Evolutionary conservation across 2,888 invertebrate genomes (phyloP).

Genomic region (Plusia festucae): DNA sequence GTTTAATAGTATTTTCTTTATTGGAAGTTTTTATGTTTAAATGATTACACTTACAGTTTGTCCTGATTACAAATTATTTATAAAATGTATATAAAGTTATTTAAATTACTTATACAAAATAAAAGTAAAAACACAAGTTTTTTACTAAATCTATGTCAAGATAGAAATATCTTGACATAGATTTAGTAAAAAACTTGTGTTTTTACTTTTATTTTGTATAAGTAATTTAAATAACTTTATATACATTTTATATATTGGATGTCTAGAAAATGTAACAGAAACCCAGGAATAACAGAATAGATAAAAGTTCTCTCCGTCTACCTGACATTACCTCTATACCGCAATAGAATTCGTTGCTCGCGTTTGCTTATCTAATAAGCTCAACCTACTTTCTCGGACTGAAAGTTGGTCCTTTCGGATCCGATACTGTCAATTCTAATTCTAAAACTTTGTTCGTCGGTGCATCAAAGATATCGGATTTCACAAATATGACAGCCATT

Average conservation of each 20-base stretch:
- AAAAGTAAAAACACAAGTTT: too few relatives aligned
- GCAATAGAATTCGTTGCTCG: neutral
- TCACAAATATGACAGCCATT: slow-evolving; percentile 37
- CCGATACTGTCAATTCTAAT: slow-evolving; percentile 12
- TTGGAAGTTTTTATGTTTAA: neutral
- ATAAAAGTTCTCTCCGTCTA: neutral
- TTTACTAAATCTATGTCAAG: too few relatives aligned
- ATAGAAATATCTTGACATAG: too few relatives aligned
- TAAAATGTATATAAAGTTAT: too few relatives aligned
- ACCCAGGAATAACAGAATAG: neutral
- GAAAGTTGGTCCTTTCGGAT: neutral
- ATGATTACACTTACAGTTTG: too few relatives aligned
- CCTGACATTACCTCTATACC: neutral
- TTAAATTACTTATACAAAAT: too few relatives aligned
- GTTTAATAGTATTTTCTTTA: neutral
- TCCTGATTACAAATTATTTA: too few relatives aligned
- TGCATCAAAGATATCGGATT: slow-evolving; percentile 5
- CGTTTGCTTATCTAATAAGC: slow-evolving; percentile 1
- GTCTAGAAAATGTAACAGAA: neutral
- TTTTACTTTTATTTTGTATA: too few relatives aligned
- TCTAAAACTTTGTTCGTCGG: slow-evolving; percentile 20
- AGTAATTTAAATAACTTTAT: too few relatives aligned
- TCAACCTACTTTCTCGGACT: slow-evolving; percentile 34
- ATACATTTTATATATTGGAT: too few relatives aligned
- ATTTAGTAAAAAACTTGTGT: too few relatives aligned